Evolutionary conservation across 2,113 vertebrate species (phyloP).

Genomic region (Hippocampus mohnikei): DNA sequence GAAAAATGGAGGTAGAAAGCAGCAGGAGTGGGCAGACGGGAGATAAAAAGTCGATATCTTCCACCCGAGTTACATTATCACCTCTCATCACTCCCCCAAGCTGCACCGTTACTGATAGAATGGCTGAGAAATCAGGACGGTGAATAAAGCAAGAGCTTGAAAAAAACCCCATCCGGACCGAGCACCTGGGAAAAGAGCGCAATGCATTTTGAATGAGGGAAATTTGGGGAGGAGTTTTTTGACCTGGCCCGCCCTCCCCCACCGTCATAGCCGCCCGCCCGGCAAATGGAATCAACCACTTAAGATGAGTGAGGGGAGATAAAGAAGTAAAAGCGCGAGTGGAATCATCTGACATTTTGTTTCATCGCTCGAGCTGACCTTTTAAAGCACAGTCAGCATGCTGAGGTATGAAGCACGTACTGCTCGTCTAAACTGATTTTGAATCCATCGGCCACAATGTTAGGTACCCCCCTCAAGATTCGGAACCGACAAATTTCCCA

Average conservation of each 20-base stretch:
- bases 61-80: conserved; percentile 54
- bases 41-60: conserved; percentile 49
- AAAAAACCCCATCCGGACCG: conserved; percentile 28
- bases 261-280: not conserved
- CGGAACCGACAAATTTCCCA: not conserved
- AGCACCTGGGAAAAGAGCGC: conserved; percentile 47
- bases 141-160: conserved; percentile 39
- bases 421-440: not conserved
- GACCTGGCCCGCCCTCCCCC: not conserved
- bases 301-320: conserved; percentile 27
- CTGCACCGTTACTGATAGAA: conserved; percentile 24
- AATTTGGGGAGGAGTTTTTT: conserved; percentile 35
- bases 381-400: not conserved
- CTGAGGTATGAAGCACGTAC: not conserved
- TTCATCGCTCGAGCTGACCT: not conserved
- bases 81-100: conserved; percentile 42
- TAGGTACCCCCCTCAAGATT: not conserved
- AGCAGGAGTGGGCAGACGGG: conserved; percentile 28
- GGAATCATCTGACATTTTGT: conserved; percentile 29
- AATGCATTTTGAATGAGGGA: conserved; percentile 51
- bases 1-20: conserved; percentile 14
- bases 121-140: conserved; percentile 36
- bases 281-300: conserved; percentile 40
- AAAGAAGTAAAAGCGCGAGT: conserved; percentile 24
- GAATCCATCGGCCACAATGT: not conserved